Evolutionary conservation across 2,113 vertebrate species (phyloP), one percentile per base, ranked within the genome.

Genomic region (Ibidorhyncha struthersii): DNA sequence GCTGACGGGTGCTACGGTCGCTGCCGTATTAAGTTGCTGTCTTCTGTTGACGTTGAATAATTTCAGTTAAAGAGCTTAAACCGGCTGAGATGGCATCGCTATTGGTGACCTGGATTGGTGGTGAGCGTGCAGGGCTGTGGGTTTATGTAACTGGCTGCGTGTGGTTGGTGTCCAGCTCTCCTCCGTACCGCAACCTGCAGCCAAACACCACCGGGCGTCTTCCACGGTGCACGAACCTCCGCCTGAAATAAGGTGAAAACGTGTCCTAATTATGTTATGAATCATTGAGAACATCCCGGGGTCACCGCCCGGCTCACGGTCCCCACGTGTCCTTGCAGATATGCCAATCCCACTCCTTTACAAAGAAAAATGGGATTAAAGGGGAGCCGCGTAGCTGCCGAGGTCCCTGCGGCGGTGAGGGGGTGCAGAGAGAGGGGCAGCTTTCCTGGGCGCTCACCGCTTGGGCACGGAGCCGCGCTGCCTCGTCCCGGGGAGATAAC

Each of bases 181-280:
- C 70, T 88, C 73, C 18, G 10, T 38, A 34, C 40, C 40, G 14
- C 53, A 71, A n/a, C 47, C 85, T 29, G 41, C 53, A 12, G 47
- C 20, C 6, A 0, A 20, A 30, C 32, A 10, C 32, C 23, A 2
- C 0, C 1, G 45, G 5, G 25, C 12, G 2, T 11, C 45, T 66
- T 70, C 65, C 59, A 13, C 1, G 4, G 50, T 10, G 26, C 38
- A 1, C 20, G 15, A 63, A 30, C 4, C 47, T 62, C 53, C 1
- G 0, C 3, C 29, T 2, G 12, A 40, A 79, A 17, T 7, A 36
- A 43, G 40, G 53, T 25, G 47, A 21, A 56, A 80, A 56, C 0
- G 2, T 6, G 19, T 26, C 18, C n/a, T 40, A 6, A 7, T 67
- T 8, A 4, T 3, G 16, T 5, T 22, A 38, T 10, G 50, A 25